phyloP scores from a whole-genome alignment of 2,113 vertebrate genomes.

The Vulpes lagopus region DNA sequence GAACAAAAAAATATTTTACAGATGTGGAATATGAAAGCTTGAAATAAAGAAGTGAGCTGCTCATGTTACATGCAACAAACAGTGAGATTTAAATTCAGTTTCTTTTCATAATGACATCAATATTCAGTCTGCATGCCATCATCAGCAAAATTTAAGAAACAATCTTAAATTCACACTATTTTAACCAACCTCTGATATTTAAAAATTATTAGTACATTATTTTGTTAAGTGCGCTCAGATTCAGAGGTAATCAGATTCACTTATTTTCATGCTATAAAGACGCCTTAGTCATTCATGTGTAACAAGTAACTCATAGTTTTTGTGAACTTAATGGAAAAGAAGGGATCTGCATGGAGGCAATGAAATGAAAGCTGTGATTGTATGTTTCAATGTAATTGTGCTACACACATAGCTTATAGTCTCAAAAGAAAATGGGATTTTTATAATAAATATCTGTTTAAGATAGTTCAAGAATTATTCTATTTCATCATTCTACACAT shows the following conservation, averaged over 20 bases:
- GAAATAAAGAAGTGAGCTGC: background rate
- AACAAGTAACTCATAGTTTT: background rate
- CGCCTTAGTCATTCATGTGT: background rate
- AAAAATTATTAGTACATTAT: background rate
- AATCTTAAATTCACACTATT: background rate
- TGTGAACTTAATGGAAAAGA: background rate
- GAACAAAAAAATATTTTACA: background rate
- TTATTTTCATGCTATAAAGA: background rate
- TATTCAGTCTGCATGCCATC: background rate
- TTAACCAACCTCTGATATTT: background rate
- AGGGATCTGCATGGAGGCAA: background rate
- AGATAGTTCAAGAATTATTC: background rate
- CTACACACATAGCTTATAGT: background rate
- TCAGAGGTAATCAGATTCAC: background rate
- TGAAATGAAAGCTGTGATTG: background rate
- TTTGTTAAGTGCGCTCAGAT: conserved; percentile 17
- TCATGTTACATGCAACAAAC: background rate
- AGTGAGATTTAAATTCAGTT: background rate
- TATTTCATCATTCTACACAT: background rate
- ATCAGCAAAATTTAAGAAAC: background rate
- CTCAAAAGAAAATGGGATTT: background rate
- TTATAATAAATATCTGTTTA: background rate
- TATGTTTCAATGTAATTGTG: background rate
- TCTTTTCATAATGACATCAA: background rate
- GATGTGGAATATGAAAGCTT: background rate